Percentiles rank a stretch among this genome's conserved stretches.
These are phyloP conservation scores for Hydrotaea cyrtoneurina DNA, from an alignment of 2,888 invertebrate species.

Conservation along the genomic window DNA sequence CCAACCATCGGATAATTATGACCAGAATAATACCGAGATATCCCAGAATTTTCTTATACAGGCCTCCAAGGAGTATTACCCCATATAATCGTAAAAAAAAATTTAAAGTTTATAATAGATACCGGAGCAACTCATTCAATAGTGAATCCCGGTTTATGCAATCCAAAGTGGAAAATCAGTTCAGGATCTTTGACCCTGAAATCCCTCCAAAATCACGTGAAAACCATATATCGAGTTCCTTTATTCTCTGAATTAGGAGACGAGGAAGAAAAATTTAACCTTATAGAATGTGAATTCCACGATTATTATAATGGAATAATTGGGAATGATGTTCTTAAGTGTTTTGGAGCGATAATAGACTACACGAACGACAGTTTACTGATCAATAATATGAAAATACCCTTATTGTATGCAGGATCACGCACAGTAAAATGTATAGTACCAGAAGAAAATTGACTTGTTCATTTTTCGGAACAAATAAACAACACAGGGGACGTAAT, in stretches of 20 bases:
- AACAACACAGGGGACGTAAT: too few species aligned
- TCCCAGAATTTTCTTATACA: slow-evolving; percentile 25
- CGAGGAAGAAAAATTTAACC: not conserved
- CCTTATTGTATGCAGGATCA: not conserved
- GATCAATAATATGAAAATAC: not conserved
- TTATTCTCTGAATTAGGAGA: slow-evolving; percentile 28
- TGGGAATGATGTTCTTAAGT: slow-evolving; percentile 12
- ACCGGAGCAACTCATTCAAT: slow-evolving; percentile 31
- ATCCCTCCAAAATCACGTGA: not conserved
- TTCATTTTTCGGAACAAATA: too few species aligned
- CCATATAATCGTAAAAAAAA: slow-evolving; percentile 25
- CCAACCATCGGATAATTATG: too few species aligned
- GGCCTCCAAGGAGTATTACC: slow-evolving; percentile 30
- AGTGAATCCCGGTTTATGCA: slow-evolving; percentile 19
- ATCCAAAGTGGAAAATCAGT: slow-evolving; percentile 36
- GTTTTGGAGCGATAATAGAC: not conserved
- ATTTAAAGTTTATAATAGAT: slow-evolving; percentile 30
- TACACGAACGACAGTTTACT: not conserved
- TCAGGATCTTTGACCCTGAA: not conserved
- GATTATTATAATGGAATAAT: slow-evolving; percentile 30
- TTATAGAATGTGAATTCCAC: slow-evolving; percentile 14
- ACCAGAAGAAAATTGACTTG: too few species aligned
- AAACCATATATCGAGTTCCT: slow-evolving; percentile 17
- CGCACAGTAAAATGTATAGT: not conserved
- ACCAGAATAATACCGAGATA: too few species aligned